These are phyloP conservation scores for Fragum whitleyi DNA, from an alignment of 2,888 invertebrate species.

Conservation along the genomic window DNA sequence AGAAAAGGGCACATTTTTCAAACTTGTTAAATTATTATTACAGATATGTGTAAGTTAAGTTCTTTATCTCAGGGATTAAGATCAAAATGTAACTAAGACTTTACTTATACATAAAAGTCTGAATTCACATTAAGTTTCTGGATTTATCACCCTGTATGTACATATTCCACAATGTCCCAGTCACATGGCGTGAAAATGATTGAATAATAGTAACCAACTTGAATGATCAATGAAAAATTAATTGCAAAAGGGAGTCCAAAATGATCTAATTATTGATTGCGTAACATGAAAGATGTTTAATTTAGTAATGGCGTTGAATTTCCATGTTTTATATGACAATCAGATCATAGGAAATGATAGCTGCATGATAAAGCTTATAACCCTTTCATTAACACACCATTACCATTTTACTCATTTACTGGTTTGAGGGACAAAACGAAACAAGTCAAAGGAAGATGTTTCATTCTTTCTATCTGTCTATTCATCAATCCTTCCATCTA, in stretches of 20 bases:
- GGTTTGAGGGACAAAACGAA: too few species aligned
- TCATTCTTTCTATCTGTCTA: background rate
- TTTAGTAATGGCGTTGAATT: conserved; percentile 16
- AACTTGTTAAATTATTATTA: too few species aligned
- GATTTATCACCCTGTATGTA: background rate
- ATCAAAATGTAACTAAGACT: too few species aligned
- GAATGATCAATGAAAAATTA: background rate
- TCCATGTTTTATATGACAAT: background rate
- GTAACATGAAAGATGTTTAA: conserved; percentile 24
- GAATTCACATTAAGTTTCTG: too few species aligned
- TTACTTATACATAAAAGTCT: too few species aligned
- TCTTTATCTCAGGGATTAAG: too few species aligned
- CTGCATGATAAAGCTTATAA: background rate
- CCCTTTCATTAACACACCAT: too few species aligned
- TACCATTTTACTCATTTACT: too few species aligned
- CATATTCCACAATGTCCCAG: background rate
- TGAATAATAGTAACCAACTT: background rate
- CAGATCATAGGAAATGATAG: conserved; percentile 12
- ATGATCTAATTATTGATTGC: conserved; percentile 22
- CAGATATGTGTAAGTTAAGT: too few species aligned
- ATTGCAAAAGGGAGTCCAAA: background rate
- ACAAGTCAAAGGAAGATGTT: background rate
- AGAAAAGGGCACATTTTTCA: too few species aligned
- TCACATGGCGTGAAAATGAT: background rate
- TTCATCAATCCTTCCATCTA: too few species aligned